Evolutionary conservation across 2,888 invertebrate species (phyloP).

Genomic region (Epinotia bilunana): DNA sequence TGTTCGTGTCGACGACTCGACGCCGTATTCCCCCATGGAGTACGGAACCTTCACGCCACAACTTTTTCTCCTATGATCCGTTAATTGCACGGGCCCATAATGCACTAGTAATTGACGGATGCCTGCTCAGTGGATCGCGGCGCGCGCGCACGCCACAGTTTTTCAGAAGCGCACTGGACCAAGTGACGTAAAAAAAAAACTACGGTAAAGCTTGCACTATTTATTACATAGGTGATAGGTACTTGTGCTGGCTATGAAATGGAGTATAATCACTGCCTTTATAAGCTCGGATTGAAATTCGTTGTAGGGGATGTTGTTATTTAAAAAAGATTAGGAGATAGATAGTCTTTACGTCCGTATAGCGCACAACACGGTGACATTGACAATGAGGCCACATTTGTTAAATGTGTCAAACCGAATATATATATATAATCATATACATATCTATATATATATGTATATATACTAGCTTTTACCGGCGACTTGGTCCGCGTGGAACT

Average conservation of each 20-base stretch:
- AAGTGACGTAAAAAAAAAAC: conserved; percentile 33
- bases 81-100: conserved; percentile 53
- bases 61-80: conserved; percentile 32
- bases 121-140: conserved; percentile 58
- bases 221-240: conserved; percentile 7
- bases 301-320: background rate
- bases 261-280: background rate
- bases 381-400: too few relatives aligned
- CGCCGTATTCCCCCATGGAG: conserved; percentile 3
- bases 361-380: too few relatives aligned
- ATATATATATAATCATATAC: too few relatives aligned
- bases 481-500: too few relatives aligned
- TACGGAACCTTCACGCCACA: conserved; percentile 23
- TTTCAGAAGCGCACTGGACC: conserved; percentile 68
- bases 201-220: conserved; percentile 35
- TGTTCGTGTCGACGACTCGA: conserved; percentile 9
- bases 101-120: conserved; percentile 64
- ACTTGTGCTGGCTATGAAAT: background rate
- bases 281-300: background rate
- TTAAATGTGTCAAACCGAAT: too few relatives aligned
- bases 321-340: too few relatives aligned
- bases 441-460: too few relatives aligned
- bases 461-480: too few relatives aligned
- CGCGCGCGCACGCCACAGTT: conserved; percentile 67
- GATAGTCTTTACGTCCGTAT: background rate